Conservation (phyloP, 2,113 vertebrate species). For the Sorex fumeus region DNA sequence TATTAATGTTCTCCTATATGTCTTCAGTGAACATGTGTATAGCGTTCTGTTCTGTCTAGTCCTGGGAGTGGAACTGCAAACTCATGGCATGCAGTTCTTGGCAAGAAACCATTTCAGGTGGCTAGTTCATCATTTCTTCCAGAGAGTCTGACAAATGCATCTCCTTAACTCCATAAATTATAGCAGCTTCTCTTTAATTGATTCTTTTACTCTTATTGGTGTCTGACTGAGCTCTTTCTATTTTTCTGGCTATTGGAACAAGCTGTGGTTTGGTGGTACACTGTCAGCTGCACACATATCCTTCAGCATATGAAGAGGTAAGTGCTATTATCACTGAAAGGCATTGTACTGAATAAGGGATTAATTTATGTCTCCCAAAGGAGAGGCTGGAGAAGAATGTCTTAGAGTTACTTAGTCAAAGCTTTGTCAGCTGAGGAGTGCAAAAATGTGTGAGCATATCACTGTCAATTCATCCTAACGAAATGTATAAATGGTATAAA, state of each 20-base stretch:
- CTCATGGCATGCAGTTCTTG: too few relatives aligned
- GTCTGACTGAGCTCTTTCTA: not conserved
- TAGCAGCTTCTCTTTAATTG: conserved; percentile 5
- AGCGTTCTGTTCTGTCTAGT: not conserved
- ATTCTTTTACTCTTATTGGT: conserved; percentile 11
- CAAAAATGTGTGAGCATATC: not conserved
- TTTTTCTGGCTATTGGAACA: not conserved
- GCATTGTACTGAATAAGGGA: conserved; percentile 37
- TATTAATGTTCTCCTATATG: not conserved
- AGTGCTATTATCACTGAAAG: conserved; percentile 53
- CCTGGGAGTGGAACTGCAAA: too few relatives aligned
- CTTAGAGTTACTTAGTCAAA: conserved; percentile 49
- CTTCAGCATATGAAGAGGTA: conserved; percentile 46
- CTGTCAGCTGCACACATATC: not conserved
- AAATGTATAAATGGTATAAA: not conserved
- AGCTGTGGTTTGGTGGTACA: not conserved
- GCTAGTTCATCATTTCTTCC: not conserved
- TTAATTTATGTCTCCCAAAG: conserved; percentile 55
- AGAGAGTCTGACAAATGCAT: not conserved
- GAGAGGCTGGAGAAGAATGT: conserved; percentile 20
- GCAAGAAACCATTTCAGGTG: not conserved
- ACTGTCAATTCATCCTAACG: not conserved
- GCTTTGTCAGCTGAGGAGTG: not conserved
- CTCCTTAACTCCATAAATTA: conserved; percentile 17
- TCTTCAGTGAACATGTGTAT: not conserved